phyloP scores from a whole-genome alignment of 2,797 vertebrate species.

The Mastacembelus armatus region DNA sequence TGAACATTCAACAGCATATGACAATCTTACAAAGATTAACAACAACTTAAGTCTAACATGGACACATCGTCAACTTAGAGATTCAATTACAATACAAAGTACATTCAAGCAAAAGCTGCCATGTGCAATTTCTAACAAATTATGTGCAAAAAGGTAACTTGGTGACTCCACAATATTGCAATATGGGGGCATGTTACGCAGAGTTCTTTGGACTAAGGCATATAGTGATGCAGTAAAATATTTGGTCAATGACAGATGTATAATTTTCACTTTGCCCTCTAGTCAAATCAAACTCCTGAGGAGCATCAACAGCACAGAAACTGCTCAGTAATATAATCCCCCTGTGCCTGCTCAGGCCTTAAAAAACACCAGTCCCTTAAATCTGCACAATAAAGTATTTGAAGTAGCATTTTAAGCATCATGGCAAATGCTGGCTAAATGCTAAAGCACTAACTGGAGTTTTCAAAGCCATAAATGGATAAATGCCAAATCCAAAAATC shows the following conservation, averaged over 20 bases:
- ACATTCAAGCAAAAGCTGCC: conserved; percentile 71
- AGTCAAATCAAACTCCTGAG: conserved; percentile 38
- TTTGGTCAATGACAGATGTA: conserved; percentile 34
- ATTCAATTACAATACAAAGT: conserved; percentile 34
- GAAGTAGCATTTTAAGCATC: neutral
- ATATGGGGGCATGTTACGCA: conserved; percentile 5
- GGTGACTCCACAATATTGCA: conserved; percentile 20
- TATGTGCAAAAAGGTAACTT: conserved; percentile 50
- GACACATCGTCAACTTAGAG: conserved; percentile 4
- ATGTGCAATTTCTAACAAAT: conserved; percentile 47
- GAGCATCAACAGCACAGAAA: conserved; percentile 16
- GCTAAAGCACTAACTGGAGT: neutral
- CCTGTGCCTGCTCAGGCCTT: neutral
- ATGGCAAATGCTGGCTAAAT: conserved; percentile 1
- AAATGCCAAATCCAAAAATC: conserved; percentile 9
- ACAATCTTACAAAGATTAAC: conserved; percentile 42
- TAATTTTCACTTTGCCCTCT: neutral
- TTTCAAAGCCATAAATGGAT: conserved; percentile 3
- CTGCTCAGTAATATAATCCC: conserved; percentile 11
- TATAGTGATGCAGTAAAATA: conserved; percentile 47
- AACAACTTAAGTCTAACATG: conserved; percentile 9
- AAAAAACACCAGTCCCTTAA: neutral
- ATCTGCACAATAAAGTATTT: neutral
- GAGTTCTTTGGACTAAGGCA: conserved; percentile 59
- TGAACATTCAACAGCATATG: conserved; percentile 37